phyloP scores from a whole-genome alignment of 1,140 invertebrate species.

The Drosophila baimaii region DNA sequence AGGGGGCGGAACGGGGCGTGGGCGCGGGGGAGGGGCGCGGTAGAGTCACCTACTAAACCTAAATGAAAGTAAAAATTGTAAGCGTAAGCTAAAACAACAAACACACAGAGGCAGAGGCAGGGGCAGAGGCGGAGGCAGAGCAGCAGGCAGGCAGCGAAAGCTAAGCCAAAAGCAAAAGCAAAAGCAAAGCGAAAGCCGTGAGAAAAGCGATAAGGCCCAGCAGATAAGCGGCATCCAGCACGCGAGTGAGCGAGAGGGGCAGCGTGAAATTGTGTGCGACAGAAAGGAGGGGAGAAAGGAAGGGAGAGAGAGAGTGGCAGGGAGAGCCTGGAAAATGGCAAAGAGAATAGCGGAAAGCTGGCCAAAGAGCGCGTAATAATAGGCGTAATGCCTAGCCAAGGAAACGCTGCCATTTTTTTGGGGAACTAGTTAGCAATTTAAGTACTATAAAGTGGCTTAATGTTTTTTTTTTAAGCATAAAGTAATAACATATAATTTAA shows the following conservation, averaged over 20 bases:
- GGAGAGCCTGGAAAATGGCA: slow-evolving; percentile 14
- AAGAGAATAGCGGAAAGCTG: slow-evolving; percentile 37
- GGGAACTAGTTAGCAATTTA: background rate
- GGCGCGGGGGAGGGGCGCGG: slow-evolving; percentile 2
- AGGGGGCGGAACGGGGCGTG: slow-evolving; percentile 19
- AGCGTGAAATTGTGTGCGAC: slow-evolving; percentile 16
- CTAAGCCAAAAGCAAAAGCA: slow-evolving; percentile 50
- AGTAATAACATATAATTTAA: too few relatives aligned
- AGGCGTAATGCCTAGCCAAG: background rate
- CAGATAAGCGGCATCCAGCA: slow-evolving; percentile 62
- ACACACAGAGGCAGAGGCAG: slow-evolving; percentile 48
- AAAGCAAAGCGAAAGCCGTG: slow-evolving; percentile 43
- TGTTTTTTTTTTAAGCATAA: too few relatives aligned
- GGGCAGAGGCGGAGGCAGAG: slow-evolving; percentile 35
- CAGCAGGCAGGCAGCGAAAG: slow-evolving; percentile 43
- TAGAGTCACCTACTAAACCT: slow-evolving; percentile 74
- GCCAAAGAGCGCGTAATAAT: slow-evolving; percentile 9
- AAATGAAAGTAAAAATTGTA: slow-evolving; percentile 83
- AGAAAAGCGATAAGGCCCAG: slow-evolving; percentile 66
- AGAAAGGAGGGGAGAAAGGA: background rate
- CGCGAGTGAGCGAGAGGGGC: slow-evolving; percentile 14
- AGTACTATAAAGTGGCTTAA: background rate
- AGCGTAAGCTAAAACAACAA: slow-evolving; percentile 82
- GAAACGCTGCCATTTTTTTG: background rate
- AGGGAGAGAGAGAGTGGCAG: background rate